Evolutionary conservation across 35 echinoderm and acorn worm genomes (phyloP), one percentile per base, ranked within the genome.

Genomic region (Ophioderma brevispina): DNA sequence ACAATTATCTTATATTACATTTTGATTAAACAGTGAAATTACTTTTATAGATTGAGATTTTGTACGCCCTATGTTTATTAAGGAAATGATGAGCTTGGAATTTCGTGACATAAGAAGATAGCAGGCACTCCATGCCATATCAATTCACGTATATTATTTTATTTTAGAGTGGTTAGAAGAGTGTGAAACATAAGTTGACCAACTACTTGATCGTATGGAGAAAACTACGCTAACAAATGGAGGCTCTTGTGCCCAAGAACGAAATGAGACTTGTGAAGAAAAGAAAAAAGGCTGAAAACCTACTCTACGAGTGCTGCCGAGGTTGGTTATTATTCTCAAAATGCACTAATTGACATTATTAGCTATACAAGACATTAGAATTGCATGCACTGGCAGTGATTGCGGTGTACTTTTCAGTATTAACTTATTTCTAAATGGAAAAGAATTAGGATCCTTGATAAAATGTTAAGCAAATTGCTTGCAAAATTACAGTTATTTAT

Each of bases 171-270:
- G 59, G 59, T 13, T 14, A n/a, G 78, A 33, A 40, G n/a, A 21
- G 78, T 36, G 3, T 25, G 15, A 25, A 80, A 80, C 36, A 37
- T 80, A 1, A n/a, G 34, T 80, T 2, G 78, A 80, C 25, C 33
- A 80, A 13, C 78, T 80, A 15, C 78, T 80, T 3, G n/a, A 31
- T 35, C 78, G 78, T 34, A 80, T 80, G 78, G 78, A 80, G 32
- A n/a, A n/a, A 36, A 80, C 3, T 80, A 80, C n/a, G 78, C 78
- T 32, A 85, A 85, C 37, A 85, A 85, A 31, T 85, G 31, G 83
- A 85, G 34, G 49, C 41, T 33, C 52, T 85, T 13, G 52, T 85
- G 8, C n/a, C n/a, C 4, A 85, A 55, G 83, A 85, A 55, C 25
- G 83, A 75, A 85, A 46, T 10, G 83, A 85, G 3, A 52, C 21